Evolutionary conservation across 2,797 vertebrate genomes (phyloP).

Genomic region (Amazona finschi): DNA sequence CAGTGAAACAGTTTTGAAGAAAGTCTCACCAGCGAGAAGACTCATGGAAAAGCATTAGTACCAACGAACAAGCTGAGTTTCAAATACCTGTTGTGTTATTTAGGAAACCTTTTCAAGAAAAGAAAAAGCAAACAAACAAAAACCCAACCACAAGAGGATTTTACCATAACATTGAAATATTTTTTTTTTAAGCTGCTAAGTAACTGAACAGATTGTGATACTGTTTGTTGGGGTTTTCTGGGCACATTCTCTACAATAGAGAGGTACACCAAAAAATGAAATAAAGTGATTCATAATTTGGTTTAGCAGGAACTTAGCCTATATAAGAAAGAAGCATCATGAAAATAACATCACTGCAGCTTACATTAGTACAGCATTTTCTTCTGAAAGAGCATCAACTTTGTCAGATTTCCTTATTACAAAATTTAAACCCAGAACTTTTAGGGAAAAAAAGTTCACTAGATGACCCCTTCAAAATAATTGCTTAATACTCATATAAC

Average conservation of each 20-base stretch:
- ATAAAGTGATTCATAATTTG: not conserved
- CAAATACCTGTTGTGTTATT: not conserved
- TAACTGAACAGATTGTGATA: not conserved
- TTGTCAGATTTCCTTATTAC: not conserved
- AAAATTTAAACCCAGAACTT: not conserved
- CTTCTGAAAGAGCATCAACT: not conserved
- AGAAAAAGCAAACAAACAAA: too few relatives aligned
- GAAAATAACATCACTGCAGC: not conserved
- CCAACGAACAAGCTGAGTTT: not conserved
- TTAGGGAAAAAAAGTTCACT: not conserved
- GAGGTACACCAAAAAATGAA: not conserved
- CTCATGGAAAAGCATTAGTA: not conserved
- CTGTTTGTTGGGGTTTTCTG: not conserved
- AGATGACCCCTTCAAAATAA: not conserved
- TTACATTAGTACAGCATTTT: not conserved
- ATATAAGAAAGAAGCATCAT: not conserved
- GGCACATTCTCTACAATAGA: not conserved
- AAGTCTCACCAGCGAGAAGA: not conserved
- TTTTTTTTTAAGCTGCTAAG: not conserved
- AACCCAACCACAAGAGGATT: not conserved
- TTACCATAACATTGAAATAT: accelerated
- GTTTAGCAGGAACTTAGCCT: not conserved
- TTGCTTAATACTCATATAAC: not conserved
- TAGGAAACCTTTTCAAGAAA: not conserved
- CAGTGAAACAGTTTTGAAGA: not conserved